Base-by-base conservation (phyloP, 2,113 vertebrate genomes). In the Pachypanchax playfairii region DNA sequence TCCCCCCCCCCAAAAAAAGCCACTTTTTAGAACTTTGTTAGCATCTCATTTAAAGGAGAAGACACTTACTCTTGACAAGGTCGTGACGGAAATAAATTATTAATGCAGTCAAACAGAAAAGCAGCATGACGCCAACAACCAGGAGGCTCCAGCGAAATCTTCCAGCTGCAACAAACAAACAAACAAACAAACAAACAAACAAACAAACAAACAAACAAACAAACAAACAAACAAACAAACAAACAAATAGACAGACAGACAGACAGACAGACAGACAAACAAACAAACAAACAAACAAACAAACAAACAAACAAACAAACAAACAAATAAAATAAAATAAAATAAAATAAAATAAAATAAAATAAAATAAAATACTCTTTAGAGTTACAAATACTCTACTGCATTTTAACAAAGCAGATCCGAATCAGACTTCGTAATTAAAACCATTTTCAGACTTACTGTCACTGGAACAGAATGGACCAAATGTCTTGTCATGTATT, bases 41-140 rank as follows among this genome's bases (percentile, higher is more conserved):
- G n/a, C 31, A 33, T 35, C 10, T 35, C 1, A 35, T 12, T 12
- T 11, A 10, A 35, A 21, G 18, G 48, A 25, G 28, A 17, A n/a
- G 33, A 42, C 31, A 88, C 92, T 77, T 81, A 98, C 96, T 90
- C 88, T 93, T 95, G 51, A 93, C 15, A 0, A 47, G 61, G 11
- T 73, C 69, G 47, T 82, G 90, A 12, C 92, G 28, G 4, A 93
- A 57, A 36, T 89, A 55, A 25, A 88, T 56, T 7, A 89, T 26
- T 0, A 95, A 65, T 2, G 90, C 46, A 2, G 85, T 61, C 71
- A 93, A 74, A 26, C 39, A 9, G 0, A 87, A 0, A 3, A 91
- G 50, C 29, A 94, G 58, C 2, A 95, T 59, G 20, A 76, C 70
- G 1, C 83, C 64, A 60, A 93, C 69, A 44, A 87, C 31, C 51